phyloP scores from a whole-genome alignment of 2,888 invertebrate genomes.

The Himalopsyche kuldschensis region DNA sequence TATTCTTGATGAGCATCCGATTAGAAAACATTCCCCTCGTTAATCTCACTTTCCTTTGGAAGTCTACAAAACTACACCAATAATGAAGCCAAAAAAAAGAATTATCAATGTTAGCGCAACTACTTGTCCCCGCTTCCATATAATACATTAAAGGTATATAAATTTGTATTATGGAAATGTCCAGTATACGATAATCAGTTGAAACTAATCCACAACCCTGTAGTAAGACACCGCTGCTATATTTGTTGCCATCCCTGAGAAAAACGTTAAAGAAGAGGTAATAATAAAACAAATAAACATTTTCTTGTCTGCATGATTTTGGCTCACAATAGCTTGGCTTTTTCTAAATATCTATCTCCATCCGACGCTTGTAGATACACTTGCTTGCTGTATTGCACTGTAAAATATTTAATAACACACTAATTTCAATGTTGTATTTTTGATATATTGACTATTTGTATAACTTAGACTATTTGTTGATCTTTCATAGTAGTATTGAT shows the following conservation, averaged over 20 bases:
- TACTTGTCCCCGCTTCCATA: background rate
- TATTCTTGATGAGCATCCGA: too few species aligned
- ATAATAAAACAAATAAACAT: background rate
- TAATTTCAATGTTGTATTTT: background rate
- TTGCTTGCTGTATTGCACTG: background rate
- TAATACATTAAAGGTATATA: background rate
- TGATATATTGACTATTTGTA: background rate
- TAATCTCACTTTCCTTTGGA: too few species aligned
- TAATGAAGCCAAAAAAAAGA: too few species aligned
- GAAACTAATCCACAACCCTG: background rate
- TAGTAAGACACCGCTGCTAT: background rate
- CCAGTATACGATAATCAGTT: background rate
- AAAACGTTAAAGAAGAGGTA: background rate
- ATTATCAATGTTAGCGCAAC: too few species aligned
- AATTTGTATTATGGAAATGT: background rate
- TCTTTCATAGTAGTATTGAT: too few species aligned
- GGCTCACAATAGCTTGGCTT: background rate
- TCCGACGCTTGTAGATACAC: too few species aligned
- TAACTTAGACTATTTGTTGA: too few species aligned
- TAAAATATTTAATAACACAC: background rate
- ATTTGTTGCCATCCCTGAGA: background rate
- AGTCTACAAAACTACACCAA: too few species aligned
- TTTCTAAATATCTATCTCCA: background rate
- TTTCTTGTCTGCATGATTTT: background rate
- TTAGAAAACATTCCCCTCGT: too few species aligned